Conservation (phyloP, 2,113 vertebrate species). For the Amphilophus citrinellus region DNA sequence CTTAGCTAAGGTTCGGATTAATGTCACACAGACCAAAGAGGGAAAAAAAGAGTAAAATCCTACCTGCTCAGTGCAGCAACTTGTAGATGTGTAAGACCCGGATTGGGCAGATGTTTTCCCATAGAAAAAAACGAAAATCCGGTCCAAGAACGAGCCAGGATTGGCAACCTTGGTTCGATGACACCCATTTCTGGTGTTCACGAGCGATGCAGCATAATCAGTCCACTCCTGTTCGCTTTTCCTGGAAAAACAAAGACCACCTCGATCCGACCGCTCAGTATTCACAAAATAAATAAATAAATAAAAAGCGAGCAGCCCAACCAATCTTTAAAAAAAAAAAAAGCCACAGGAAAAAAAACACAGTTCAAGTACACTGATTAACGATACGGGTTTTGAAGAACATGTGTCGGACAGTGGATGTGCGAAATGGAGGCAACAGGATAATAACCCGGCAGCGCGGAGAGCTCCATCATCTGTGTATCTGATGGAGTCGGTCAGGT, state of each 20-base stretch:
- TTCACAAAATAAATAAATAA: background rate
- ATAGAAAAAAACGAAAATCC: slow-evolving; percentile 26
- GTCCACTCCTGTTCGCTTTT: slow-evolving; percentile 25
- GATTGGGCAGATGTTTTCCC: slow-evolving; percentile 29
- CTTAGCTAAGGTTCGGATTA: background rate
- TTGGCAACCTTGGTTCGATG: slow-evolving; percentile 28
- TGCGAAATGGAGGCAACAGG: slow-evolving; percentile 66
- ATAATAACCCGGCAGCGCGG: slow-evolving; percentile 47
- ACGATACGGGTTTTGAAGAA: background rate
- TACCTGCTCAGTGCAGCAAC: slow-evolving; percentile 66
- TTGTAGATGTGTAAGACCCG: slow-evolving; percentile 11
- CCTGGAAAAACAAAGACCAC: slow-evolving; percentile 47
- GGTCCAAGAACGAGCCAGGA: slow-evolving; percentile 37
- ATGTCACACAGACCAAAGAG: background rate
- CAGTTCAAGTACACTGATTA: background rate
- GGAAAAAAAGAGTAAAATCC: background rate
- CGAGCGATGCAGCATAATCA: slow-evolving; percentile 61
- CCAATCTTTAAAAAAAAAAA: too few relatives aligned
- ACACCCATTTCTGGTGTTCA: slow-evolving; percentile 68
- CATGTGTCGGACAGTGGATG: slow-evolving; percentile 32
- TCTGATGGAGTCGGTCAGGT: slow-evolving; percentile 73
- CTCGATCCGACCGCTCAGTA: slow-evolving; percentile 41
- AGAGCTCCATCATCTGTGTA: slow-evolving; percentile 58
- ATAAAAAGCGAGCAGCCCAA: background rate
- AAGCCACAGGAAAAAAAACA: background rate